Evolutionary conservation across 2,888 invertebrate species (phyloP), one percentile per base, ranked within the genome.

Genomic region (Meganola albula): DNA sequence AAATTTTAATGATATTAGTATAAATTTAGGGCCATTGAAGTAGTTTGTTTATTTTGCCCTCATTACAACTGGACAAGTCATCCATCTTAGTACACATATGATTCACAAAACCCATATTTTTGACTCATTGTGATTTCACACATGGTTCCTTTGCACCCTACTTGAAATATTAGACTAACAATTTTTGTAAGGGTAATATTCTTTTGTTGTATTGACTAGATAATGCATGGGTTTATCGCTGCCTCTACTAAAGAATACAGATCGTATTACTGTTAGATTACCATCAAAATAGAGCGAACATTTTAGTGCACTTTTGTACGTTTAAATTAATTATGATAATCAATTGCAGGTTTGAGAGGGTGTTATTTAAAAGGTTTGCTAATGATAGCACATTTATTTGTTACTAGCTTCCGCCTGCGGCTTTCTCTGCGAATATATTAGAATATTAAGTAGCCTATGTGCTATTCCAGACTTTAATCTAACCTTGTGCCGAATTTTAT

Each of bases 171-270:
- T 80, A 85, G 76, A 78, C 77, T 79, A 70, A 75, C 78, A 71
- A 78, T 75, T 82, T 80, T 74, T 73, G 70, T 71, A 67, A 63
- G 79, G 78, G 77, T 73, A 74, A 76, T 75, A 73, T 72, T 69
- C 65, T 55, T 72, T 82, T 82, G 82, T 82, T 58, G 51, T 47
- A 51, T 44, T 74, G 74, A 82, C 76, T 78, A 84, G 85, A 85
- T 84, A 85, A 85, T 84, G 77, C 77, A 80, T 75, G 80, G 83
- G 80, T 75, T 79, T 82, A 80, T 82, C 73, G 66, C 66, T 64
- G 56, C 64, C 66, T 63, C 74, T 79, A 82, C 55, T 53, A 60
- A 66, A 72, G 70, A 79, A 82, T 75, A 58, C 76, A 72, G 72
- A 78, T 85, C 75, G 76, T 74, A 75, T 85, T 83, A 76, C 84